Conservation (phyloP, 2,113 vertebrate genomes). For the Cygnus buccinator region DNA sequence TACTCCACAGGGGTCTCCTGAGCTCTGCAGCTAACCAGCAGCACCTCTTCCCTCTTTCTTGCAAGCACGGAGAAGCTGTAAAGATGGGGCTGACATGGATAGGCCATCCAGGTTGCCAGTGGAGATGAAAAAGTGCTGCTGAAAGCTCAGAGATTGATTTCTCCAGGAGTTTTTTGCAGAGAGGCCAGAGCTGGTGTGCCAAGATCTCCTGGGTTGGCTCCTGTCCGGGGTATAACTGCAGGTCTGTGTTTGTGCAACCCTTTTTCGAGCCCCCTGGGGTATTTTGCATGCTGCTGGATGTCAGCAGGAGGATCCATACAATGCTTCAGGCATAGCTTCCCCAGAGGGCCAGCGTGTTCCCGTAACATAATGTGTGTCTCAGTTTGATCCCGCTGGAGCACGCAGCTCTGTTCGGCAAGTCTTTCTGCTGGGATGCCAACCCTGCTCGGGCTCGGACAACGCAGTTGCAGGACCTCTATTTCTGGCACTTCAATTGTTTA, state of each 20-base stretch:
- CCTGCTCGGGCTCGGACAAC: background rate
- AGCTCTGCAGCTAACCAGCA: background rate
- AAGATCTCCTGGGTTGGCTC: background rate
- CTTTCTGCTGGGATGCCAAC: background rate
- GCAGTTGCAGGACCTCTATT: background rate
- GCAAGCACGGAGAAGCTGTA: background rate
- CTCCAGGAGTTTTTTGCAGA: constrained; percentile 3
- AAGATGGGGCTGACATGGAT: background rate
- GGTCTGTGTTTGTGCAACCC: background rate
- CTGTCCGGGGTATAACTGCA: background rate
- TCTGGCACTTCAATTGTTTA: background rate
- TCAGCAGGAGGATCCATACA: background rate
- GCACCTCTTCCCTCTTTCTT: background rate
- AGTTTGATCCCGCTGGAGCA: background rate
- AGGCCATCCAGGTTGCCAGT: background rate
- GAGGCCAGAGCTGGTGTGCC: background rate
- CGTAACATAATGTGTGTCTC: background rate
- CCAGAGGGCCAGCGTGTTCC: background rate
- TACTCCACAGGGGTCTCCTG: background rate
- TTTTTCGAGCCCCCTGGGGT: background rate
- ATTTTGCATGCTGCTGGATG: background rate
- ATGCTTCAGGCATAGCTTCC: background rate
- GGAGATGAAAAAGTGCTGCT: background rate
- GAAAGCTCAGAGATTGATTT: background rate
- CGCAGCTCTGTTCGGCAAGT: background rate